A percentile compares a stretch with the other conserved stretches of the same genome.
These are phyloP conservation scores for Acanthopagrus latus DNA, from an alignment of 2,797 vertebrate species.

Conservation along the genomic window DNA sequence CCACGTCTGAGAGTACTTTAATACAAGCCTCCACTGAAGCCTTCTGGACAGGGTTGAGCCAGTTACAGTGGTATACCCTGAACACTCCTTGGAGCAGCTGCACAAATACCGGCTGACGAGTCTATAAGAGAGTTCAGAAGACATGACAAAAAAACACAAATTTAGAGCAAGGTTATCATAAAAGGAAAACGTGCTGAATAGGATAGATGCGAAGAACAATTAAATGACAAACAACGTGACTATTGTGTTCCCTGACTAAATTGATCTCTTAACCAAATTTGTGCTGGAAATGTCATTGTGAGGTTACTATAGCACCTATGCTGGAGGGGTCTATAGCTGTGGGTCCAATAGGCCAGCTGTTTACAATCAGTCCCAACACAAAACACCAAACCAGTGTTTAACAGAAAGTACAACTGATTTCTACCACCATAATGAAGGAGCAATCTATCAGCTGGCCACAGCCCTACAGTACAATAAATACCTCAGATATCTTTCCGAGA, in stretches of 20 bases:
- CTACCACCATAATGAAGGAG: conserved; percentile 66
- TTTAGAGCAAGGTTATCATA: neutral
- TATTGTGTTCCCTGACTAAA: conserved; percentile 15
- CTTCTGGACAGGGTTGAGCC: conserved; percentile 95
- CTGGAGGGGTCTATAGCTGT: conserved; percentile 35
- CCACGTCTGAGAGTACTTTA: conserved; percentile 97
- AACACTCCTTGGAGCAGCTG: conserved; percentile 98
- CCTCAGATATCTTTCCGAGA: conserved; percentile 88
- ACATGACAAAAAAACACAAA: neutral
- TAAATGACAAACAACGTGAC: conserved; percentile 1
- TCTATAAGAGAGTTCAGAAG: conserved; percentile 68
- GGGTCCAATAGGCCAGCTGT: conserved; percentile 38
- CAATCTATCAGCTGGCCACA: conserved; percentile 72
- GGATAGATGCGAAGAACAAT: neutral
- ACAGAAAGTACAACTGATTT: conserved; percentile 8
- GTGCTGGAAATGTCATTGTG: conserved; percentile 15
- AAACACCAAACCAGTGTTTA: conserved; percentile 42
- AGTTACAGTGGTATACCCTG: conserved; percentile 97
- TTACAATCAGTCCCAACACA: conserved; percentile 41
- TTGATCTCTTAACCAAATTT: neutral
- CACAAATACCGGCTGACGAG: conserved; percentile 95
- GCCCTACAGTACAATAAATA: conserved; percentile 77
- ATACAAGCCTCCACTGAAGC: conserved; percentile 98
- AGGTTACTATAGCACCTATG: conserved; percentile 37
- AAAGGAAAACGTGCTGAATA: neutral